Evolutionary conservation across 2,888 invertebrate genomes (phyloP), one percentile per base, ranked within the genome.

Genomic region (Cistogaster globosa): DNA sequence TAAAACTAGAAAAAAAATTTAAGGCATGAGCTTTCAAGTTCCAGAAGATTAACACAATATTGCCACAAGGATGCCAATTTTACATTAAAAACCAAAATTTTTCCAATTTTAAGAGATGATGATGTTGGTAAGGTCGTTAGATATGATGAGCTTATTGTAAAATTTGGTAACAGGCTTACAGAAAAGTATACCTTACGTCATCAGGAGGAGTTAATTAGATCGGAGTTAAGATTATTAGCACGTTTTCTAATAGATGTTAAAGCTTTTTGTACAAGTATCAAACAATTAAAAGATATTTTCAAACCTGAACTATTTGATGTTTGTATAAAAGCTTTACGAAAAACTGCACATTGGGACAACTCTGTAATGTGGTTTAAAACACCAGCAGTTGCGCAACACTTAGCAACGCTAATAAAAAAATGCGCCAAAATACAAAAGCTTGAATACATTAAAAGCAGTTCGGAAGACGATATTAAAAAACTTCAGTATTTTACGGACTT

Each of bases 371-470:
- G 60, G 36, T 60, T 20, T 38, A 60, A 38, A 38, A 38, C 60
- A 18, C 60, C 38, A 1, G 60, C 38, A 3, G 60, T 38, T 12
- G 60, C 60, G 18, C 60, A 60, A 14, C 1, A 7, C 9, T 58
- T 58, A 16, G 32, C 57, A 4, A 16, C 57, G 8, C 32, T 58
- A 32, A 58, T 58, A 16, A 80, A 69, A 69, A 75, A 75, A 51
- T 81, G 75, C 48, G 82, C 55, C 12, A 16, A 63, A 4, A 76
- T 57, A n/a, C 75, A 69, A 45, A n/a, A 57, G 45, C 36, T 38
- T 0, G 69, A 82, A 53, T 76, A 45, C 12, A 76, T 26, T 26
- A 26, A 26, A 26, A 26, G 26, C 26, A 26, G 26, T 26, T 18
- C 63, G 48, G 36, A 32, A 18, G 65, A 76, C 14, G 76, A 36